phyloP scores from a whole-genome alignment of 2,113 vertebrate genomes.

The Phocoena phocoena region DNA sequence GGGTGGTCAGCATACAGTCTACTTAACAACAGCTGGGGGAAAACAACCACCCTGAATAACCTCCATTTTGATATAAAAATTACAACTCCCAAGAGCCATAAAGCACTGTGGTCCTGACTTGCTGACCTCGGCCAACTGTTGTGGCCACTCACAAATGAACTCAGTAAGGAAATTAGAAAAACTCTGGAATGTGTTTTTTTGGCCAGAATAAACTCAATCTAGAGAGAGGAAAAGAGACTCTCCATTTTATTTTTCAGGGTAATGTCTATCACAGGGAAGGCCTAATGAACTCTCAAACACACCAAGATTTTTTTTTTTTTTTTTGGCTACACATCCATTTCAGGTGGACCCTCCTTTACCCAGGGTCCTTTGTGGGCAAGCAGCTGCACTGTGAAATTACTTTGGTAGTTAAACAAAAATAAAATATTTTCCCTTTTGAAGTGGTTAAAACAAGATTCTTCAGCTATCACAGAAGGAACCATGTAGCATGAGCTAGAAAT shows the following conservation, averaged over 20 bases:
- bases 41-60: conserved; percentile 16
- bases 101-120: conserved; percentile 72
- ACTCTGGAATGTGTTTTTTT: conserved; percentile 29
- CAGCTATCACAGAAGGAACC: neutral
- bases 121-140: conserved; percentile 71
- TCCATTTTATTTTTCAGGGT: conserved; percentile 22
- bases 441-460: neutral
- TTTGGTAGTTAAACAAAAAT: neutral
- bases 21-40: conserved; percentile 70
- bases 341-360: neutral
- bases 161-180: conserved; percentile 67
- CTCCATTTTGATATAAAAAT: conserved; percentile 71
- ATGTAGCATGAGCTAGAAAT: neutral
- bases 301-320: neutral
- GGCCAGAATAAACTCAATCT: conserved; percentile 51
- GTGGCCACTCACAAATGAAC: conserved; percentile 43
- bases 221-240: neutral
- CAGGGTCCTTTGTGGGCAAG: neutral
- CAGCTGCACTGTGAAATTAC: rapidly evolving
- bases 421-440: neutral
- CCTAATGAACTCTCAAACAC: neutral
- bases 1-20: conserved; percentile 71
- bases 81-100: conserved; percentile 49
- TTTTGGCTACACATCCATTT: neutral
- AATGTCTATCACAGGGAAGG: conserved; percentile 16